phyloP scores from a whole-genome alignment of 2,888 invertebrate genomes.

The Andrena dorsata region DNA sequence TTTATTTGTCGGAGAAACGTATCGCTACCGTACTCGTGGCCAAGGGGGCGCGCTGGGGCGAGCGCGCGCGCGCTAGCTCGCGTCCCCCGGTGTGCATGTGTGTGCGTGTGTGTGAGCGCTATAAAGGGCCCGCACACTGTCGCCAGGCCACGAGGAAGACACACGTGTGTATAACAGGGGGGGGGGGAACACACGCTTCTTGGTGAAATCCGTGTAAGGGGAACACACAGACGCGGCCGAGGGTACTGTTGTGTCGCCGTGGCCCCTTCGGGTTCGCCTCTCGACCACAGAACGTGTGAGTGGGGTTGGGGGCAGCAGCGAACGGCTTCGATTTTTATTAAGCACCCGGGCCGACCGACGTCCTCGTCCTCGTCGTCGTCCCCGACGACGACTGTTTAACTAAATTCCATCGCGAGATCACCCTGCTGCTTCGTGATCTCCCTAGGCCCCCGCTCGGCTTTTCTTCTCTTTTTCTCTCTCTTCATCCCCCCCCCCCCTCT shows the following conservation, averaged over 20 bases:
- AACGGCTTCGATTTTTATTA: constrained; percentile 76
- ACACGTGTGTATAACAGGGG: constrained; percentile 61
- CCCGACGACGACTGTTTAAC: constrained; percentile 73
- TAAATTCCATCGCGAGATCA: constrained; percentile 75
- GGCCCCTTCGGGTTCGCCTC: constrained; percentile 11
- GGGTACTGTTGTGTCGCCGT: constrained; percentile 17
- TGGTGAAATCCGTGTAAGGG: constrained; percentile 51
- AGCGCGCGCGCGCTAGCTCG: constrained; percentile 38
- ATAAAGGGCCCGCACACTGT: background rate
- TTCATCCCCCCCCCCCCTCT: no score
- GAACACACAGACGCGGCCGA: constrained; percentile 26
- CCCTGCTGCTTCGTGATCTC: constrained; percentile 63
- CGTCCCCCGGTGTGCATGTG: constrained; percentile 16
- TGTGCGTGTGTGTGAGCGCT: background rate
- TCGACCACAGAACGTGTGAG: constrained; percentile 71
- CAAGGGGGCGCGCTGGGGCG: constrained; percentile 58
- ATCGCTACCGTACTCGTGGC: constrained; percentile 83
- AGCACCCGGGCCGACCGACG: constrained; percentile 68
- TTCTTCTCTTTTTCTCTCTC: constrained; percentile 16
- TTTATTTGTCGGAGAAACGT: constrained; percentile 84
- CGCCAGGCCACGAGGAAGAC: constrained; percentile 37
- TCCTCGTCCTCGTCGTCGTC: constrained; percentile 47
- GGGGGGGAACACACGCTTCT: constrained; percentile 64
- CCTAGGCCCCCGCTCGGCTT: constrained; percentile 31
- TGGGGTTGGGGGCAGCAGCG: constrained; percentile 52